Base-by-base conservation (phyloP, 2,797 vertebrate species). In the Lagocephalus sceleratus region DNA sequence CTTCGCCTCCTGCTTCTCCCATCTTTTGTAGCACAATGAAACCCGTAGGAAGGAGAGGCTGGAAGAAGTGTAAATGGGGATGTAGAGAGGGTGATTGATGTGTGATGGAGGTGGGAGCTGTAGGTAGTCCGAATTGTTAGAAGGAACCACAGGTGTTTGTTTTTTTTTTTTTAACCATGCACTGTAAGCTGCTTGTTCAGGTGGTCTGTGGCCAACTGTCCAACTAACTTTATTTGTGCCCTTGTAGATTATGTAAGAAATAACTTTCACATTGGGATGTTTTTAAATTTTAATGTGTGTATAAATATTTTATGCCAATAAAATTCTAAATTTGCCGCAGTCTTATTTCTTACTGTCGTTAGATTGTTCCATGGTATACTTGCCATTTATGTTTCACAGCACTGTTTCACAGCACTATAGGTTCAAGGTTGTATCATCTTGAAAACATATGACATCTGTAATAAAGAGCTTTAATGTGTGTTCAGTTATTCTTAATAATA, bases 221-320 rank as follows among this genome's bases (percentile, higher is more conserved):
- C 40, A 47, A 48, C 29, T 19, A 61, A 61, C 47, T 47, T 57
- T 48, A 0, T 47, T 67, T 19, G 62, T 29, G 14, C 52, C 64
- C 9, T 23, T 4, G 57, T 45, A 17, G 20, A 60, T 40, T 0
- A 23, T 20, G 45, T 57, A 54, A 58, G 1, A 32, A 6, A 4
- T 51, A 0, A 14, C 76, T 76, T 78, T 79, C 66, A 56, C 63
- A 67, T 60, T 60, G 48, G 62, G 63, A 65, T 64, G 25, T 68
- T 74, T 62, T 77, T 64, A 66, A 20, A 62, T 10, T 22, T 53
- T 53, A 7, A 20, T 2, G 3, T 44, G 6, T 20, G 11, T 44
- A 66, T 81, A 81, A 57, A 76, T 88, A 79, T 81, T 82, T 81
- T 79, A 73, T 73, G 40, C 54, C 44, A 87, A 85, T 87, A 88